phyloP scores from a whole-genome alignment of 2,797 vertebrate genomes.

The Crypturellus tataupa region DNA sequence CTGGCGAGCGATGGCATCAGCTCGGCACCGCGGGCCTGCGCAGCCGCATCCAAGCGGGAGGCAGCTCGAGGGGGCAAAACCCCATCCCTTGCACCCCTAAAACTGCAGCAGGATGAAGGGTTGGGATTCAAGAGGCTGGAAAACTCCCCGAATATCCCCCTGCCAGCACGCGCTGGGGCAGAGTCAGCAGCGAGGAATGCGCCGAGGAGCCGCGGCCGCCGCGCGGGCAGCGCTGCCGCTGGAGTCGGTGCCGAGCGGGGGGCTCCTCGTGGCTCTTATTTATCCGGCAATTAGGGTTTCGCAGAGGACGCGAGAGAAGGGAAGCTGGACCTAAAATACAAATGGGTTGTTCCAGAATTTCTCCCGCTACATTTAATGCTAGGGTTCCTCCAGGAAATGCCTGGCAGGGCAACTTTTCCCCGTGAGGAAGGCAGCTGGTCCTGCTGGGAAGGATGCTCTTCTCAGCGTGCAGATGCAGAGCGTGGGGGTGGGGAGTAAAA shows the following conservation, averaged over 20 bases:
- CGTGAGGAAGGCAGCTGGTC: not conserved
- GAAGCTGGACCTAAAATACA: not conserved
- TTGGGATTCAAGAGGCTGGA: not conserved
- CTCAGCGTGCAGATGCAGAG: not conserved
- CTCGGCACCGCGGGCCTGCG: not conserved
- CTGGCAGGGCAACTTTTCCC: accelerated
- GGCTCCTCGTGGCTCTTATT: not conserved
- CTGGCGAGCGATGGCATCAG: not conserved
- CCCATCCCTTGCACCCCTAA: not conserved
- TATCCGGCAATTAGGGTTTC: not conserved
- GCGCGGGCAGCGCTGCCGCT: not conserved
- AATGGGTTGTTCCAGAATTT: not conserved
- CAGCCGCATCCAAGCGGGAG: not conserved
- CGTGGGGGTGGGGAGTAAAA: not conserved
- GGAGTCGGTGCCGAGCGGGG: not conserved
- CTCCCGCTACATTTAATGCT: accelerated
- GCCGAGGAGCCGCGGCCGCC: not conserved
- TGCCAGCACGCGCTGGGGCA: not conserved
- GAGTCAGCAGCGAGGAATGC: slow-evolving; percentile 26
- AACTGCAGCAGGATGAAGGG: not conserved
- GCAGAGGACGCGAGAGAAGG: not conserved
- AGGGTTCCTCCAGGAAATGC: not conserved
- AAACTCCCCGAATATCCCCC: accelerated
- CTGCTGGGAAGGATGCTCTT: not conserved
- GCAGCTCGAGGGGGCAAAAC: not conserved